Evolutionary conservation across 2,888 invertebrate genomes (phyloP).

Genomic region (Megalurothrips usitatus): DNA sequence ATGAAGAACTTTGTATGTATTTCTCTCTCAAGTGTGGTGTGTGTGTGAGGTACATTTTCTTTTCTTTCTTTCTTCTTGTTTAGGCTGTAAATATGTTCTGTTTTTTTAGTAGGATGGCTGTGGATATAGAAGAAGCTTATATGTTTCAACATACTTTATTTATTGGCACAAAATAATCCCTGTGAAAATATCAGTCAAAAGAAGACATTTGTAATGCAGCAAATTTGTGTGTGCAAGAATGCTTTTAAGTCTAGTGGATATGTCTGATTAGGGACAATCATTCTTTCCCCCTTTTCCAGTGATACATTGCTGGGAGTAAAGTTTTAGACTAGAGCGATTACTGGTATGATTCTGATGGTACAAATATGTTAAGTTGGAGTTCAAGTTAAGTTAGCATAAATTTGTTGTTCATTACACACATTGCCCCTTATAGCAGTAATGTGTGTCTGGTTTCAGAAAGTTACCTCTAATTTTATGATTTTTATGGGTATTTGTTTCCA

Average conservation of each 20-base stretch:
- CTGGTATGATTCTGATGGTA: conserved; percentile 1
- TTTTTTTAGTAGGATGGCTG: not conserved
- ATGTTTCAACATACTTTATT: too few relatives aligned
- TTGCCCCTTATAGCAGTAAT: not conserved
- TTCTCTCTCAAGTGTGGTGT: too few relatives aligned
- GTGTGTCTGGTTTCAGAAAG: conserved; percentile 5
- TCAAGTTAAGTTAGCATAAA: not conserved
- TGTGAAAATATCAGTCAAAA: too few relatives aligned
- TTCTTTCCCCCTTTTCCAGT: not conserved
- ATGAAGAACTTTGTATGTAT: too few relatives aligned
- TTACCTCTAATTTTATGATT: conserved; percentile 15
- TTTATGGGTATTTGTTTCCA: conserved; percentile 11
- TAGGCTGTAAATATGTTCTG: too few relatives aligned
- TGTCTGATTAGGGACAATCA: too few relatives aligned
- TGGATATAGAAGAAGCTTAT: too few relatives aligned
- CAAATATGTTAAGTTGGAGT: conserved; percentile 18
- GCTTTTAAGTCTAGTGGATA: too few relatives aligned
- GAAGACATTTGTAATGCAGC: too few relatives aligned
- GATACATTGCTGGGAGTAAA: not conserved
- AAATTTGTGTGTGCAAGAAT: not conserved
- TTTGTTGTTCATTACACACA: not conserved
- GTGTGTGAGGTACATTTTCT: not conserved
- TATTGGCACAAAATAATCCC: too few relatives aligned
- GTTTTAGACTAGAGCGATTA: not conserved
- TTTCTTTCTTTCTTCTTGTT: not conserved